phyloP scores from a whole-genome alignment of 2,888 invertebrate genomes.

The Dysmachus trigonus region DNA sequence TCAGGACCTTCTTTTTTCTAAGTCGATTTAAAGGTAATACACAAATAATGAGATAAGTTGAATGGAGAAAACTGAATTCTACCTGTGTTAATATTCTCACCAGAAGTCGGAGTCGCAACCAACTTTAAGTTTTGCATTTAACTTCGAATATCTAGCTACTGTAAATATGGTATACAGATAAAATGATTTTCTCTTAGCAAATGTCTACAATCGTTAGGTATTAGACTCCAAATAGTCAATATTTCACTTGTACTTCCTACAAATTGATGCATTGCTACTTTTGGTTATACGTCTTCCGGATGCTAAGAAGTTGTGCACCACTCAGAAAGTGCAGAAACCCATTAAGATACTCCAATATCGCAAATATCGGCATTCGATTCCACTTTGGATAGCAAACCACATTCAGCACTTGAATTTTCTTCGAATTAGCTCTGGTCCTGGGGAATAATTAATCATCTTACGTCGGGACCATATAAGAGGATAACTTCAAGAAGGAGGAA shows the following conservation, averaged over 20 bases:
- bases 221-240: not conserved
- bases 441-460: conserved; percentile 7
- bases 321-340: not conserved
- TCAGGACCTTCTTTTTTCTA: too few species aligned
- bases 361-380: not conserved
- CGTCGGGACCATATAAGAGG: conserved; percentile 4
- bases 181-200: not conserved
- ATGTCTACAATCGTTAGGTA: not conserved
- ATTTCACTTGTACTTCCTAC: not conserved
- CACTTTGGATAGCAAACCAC: not conserved
- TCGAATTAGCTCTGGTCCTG: not conserved
- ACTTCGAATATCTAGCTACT: too few species aligned
- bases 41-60: too few species aligned
- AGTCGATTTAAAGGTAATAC: too few species aligned
- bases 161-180: too few species aligned
- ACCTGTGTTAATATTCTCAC: too few species aligned
- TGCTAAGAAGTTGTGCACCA: not conserved
- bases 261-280: not conserved
- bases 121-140: not conserved
- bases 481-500: not conserved
- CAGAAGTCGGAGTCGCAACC: not conserved
- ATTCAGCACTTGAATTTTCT: not conserved
- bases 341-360: not conserved
- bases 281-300: not conserved
- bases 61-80: too few species aligned